Evolutionary conservation across 2,888 invertebrate species (phyloP), one percentile per base, ranked within the genome.

Genomic region (Hydraecia micacea): DNA sequence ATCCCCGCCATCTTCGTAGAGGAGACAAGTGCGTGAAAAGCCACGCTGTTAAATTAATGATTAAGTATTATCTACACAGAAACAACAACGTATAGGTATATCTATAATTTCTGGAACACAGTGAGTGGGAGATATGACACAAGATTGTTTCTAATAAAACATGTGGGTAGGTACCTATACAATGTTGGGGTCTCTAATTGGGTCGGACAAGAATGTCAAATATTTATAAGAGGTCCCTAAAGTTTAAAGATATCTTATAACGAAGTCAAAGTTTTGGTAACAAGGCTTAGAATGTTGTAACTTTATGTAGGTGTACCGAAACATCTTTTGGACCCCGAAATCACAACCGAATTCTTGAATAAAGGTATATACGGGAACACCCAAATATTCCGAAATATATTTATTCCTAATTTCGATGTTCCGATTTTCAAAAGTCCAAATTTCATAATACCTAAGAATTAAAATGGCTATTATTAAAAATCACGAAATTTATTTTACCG

Each of bases 181-280:
- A 73, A 79, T 52, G 28, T 81, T 42, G 70, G 25, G 25, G 55
- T 73, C 84, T 49, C 84, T 81, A 84, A 81, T 81, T 81, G 81
- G 81, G 81, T 73, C 84, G 32, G 49, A 73, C 62, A 73, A 79
- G 79, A 81, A 79, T 83, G 55, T 79, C 62, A 68, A 79, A 79
- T 81, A 83, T 83, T 73, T 79, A 81, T 83, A 73, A 81, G 73
- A 81, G 81, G 62, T 83, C 81, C 84, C 79, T 58, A 83, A 81
- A 81, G 84, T 81, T 81, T 79, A 79, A 84, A 80, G 83, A 80
- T 70, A 70, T 80, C 80, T 79, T 73, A 67, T 68, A 79, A 79
- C 73, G 68, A 84, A 63, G 68, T 73, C 73, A 73, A 84, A 81
- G 79, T 83, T 84, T 84, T 63, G 36, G n/a, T 81, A 81, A 81